These are phyloP conservation scores for Hirundo rustica DNA, from an alignment of 2,797 vertebrate species.

Conservation along the genomic window DNA sequence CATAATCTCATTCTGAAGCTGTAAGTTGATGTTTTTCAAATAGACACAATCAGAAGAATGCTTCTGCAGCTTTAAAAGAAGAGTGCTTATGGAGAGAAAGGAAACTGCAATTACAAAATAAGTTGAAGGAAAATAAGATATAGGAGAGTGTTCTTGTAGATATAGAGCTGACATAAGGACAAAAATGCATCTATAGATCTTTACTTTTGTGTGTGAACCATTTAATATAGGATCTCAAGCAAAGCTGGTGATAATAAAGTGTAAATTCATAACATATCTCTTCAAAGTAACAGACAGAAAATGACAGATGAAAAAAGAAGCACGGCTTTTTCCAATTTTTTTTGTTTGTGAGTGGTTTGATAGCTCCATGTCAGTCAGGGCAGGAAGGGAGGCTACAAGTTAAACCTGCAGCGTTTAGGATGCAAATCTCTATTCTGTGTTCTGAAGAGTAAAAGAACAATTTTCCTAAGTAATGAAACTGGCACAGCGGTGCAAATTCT, in stretches of 20 bases:
- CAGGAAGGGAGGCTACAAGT: constrained; percentile 1
- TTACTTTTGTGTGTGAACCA: not conserved
- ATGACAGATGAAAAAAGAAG: not conserved
- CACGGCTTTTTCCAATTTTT: not conserved
- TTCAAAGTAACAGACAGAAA: not conserved
- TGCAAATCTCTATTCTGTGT: not conserved
- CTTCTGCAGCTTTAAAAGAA: not conserved
- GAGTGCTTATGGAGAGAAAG: not conserved
- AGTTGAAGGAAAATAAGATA: not conserved
- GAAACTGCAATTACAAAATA: not conserved
- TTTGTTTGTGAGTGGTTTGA: not conserved
- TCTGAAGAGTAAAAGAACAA: not conserved
- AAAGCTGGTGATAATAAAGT: not conserved
- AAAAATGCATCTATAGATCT: not conserved
- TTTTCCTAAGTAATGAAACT: constrained; percentile 19
- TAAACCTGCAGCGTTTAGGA: not conserved
- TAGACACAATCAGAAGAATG: not conserved
- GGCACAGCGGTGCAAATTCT: not conserved
- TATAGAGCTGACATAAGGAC: not conserved
- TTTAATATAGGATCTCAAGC: not conserved
- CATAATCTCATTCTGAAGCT: not conserved
- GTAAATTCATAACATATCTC: not conserved
- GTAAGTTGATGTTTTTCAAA: not conserved
- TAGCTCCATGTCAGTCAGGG: not conserved
- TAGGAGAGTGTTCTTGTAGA: not conserved